phyloP scores from a whole-genome alignment of 2,797 vertebrate genomes.

The Schizopygopsis malacanthus region DNA sequence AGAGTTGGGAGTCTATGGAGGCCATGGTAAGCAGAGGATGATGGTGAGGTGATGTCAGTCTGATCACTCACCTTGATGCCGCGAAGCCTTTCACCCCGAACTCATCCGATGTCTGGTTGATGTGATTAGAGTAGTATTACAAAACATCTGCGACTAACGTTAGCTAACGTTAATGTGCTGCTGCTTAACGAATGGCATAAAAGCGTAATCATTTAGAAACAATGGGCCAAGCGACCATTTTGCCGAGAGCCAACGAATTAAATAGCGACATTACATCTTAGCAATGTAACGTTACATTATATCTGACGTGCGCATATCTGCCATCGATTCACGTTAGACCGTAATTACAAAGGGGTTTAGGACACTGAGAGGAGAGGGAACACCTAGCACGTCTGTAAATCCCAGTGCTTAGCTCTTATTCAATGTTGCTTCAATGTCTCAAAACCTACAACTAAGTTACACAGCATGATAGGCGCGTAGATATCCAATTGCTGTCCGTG shows the following conservation, averaged over 20 bases:
- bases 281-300: not conserved
- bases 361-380: not conserved
- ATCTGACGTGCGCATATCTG: not conserved
- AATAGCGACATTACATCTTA: constrained; percentile 7
- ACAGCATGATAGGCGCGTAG: not conserved
- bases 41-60: constrained; percentile 5
- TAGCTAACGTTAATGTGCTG: no score
- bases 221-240: constrained; percentile 19
- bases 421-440: not conserved
- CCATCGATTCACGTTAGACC: not conserved
- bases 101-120: not conserved
- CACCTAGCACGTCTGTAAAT: constrained; percentile 1
- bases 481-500: not conserved
- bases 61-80: constrained; percentile 41
- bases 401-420: not conserved
- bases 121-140: not conserved
- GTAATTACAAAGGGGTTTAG: not conserved
- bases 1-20: constrained; percentile 92
- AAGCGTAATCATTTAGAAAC: constrained; percentile 4
- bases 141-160: not conserved
- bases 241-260: not conserved
- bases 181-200: not conserved
- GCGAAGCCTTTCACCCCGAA: not conserved
- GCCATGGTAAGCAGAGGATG: constrained; percentile 85
- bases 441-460: not conserved